Evolutionary conservation across 2,797 vertebrate genomes (phyloP), one percentile per base, ranked within the genome.

Genomic region (Discoglossus pictus): DNA sequence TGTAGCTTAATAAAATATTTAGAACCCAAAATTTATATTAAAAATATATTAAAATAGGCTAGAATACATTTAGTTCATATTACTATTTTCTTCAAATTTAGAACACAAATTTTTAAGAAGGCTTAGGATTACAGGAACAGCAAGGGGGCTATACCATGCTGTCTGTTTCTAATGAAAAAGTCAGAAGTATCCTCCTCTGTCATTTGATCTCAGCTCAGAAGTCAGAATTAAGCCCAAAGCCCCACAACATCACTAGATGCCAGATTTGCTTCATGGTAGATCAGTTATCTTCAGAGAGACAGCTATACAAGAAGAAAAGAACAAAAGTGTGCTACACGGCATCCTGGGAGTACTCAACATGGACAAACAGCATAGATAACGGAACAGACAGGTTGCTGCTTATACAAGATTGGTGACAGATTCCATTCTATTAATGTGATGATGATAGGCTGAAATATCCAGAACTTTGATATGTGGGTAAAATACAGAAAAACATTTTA

Each of bases 221-320:
- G 61, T 70, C 67, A 70, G 67, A 50, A 63, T 12, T 75, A 73
- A 76, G 65, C 46, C 27, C 70, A 77, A 72, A 75, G 58, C 74
- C 73, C 72, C 25, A 3, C 63, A 72, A 70, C 27, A 25, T 71
- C 68, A 36, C 17, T 58, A 68, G 35, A 74, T 61, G 74, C 71
- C 67, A 76, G 76, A 79, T 78, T 73, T 62, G 58, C 64, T 68
- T 61, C 53, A 63, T 17, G 75, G 58, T 74, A 68, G 70, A 76
- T 81, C 77, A 78, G 46, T 65, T 78, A 65, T 76, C 77, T 81
- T 73, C 73, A 72, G 68, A 78, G 75, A 79, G 77, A 62, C 25
- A 60, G 63, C 53, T 54, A 74, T 31, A 64, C 60, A 71, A 63
- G 63, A n/a, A 52, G 43, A 44, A 58, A 38, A 71, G 61, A 64